phyloP scores from a whole-genome alignment of 1,140 invertebrate species.

The Eumaeus atala region DNA sequence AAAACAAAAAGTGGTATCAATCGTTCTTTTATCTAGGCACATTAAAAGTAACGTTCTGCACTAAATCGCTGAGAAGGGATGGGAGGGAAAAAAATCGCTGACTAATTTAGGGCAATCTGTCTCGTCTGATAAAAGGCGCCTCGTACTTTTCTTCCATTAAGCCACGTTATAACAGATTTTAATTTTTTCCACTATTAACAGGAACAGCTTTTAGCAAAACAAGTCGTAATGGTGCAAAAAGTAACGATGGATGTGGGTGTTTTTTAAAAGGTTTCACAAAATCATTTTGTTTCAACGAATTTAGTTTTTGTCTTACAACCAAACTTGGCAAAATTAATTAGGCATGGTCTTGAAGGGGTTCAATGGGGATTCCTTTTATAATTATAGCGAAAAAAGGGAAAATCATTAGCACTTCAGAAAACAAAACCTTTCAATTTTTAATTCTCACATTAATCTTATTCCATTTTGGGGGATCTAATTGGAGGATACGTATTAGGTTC shows the following conservation, averaged over 20 bases:
- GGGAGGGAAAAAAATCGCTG: conserved; percentile 30
- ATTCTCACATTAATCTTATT: no score
- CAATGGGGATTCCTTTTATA: background rate
- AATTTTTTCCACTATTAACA: no score
- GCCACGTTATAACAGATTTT: no score
- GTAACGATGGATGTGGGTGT: background rate
- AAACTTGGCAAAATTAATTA: conserved; percentile 8
- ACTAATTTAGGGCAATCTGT: conserved; percentile 34
- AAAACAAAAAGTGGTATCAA: conserved; percentile 27
- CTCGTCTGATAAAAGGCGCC: conserved; percentile 14
- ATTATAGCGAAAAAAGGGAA: background rate
- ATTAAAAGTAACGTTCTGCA: conserved; percentile 29
- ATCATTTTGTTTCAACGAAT: background rate
- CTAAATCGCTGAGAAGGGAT: conserved; percentile 23
- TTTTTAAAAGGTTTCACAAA: background rate
- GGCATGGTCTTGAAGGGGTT: background rate
- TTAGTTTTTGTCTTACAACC: background rate
- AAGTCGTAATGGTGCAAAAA: background rate
- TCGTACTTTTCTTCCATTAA: no score
- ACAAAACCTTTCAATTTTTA: no score
- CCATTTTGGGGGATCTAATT: no score
- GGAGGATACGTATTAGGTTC: no score
- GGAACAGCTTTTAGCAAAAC: background rate
- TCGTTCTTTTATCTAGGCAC: conserved; percentile 30
- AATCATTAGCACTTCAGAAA: background rate